Evolutionary conservation across 2,113 vertebrate species (phyloP).

Genomic region (Takifugu flavidus): DNA sequence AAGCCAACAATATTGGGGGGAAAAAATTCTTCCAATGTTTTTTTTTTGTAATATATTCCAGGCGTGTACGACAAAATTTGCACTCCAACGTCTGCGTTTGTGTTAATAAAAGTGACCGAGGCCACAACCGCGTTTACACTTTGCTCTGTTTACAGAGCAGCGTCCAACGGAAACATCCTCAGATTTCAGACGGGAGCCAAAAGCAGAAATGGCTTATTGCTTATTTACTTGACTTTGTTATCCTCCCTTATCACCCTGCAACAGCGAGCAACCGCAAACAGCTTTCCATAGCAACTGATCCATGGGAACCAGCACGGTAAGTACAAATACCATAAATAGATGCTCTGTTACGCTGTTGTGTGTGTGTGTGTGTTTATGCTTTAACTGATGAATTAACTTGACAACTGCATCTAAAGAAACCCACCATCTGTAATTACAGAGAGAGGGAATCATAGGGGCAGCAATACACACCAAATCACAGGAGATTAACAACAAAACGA

Average conservation of each 20-base stretch:
- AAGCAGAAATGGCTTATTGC: constrained; percentile 24
- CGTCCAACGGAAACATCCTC: constrained; percentile 47
- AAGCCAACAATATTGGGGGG: too few relatives aligned
- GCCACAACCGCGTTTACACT: neutral
- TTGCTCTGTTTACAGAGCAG: constrained; percentile 47
- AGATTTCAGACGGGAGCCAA: constrained; percentile 28
- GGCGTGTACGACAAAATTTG: neutral
- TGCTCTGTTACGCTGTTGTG: constrained; percentile 1
- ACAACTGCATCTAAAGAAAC: neutral
- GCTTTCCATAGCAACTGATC: constrained; percentile 18
- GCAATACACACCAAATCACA: too few relatives aligned
- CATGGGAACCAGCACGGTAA: constrained; percentile 21
- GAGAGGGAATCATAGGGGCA: too few relatives aligned
- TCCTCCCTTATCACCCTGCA: constrained; percentile 28
- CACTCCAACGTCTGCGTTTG: neutral
- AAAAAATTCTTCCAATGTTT: too few relatives aligned
- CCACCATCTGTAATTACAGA: too few relatives aligned
- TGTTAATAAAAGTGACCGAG: neutral
- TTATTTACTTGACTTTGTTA: constrained; percentile 49
- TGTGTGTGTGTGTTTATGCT: neutral
- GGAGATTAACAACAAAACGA: too few relatives aligned
- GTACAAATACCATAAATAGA: neutral
- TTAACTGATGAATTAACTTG: neutral
- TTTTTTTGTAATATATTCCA: neutral
- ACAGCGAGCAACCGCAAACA: constrained; percentile 7